Conservation (phyloP, 2,888 invertebrate genomes). For the Archips crataeganus region DNA sequence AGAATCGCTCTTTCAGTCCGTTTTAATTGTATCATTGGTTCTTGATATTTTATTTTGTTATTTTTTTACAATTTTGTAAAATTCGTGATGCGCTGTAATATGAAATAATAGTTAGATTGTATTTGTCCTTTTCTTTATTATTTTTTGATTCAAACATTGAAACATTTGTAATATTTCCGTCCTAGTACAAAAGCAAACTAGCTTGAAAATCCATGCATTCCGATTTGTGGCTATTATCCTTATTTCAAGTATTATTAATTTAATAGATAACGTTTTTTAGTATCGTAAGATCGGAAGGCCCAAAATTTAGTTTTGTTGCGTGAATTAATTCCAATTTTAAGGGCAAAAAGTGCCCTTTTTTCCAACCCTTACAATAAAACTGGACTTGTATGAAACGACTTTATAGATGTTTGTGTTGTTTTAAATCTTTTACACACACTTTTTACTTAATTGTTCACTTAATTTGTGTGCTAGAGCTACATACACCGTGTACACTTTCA, state of each 20-base stretch:
- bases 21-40: background rate
- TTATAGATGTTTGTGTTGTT: conserved; percentile 6
- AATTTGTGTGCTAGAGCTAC: background rate
- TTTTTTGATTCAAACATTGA: background rate
- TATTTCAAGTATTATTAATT: conserved; percentile 1
- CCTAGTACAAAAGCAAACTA: background rate
- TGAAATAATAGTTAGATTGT: background rate
- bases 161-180: background rate
- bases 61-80: conserved; percentile 1
- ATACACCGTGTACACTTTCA: background rate
- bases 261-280: background rate
- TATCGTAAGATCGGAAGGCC: background rate
- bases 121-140: no score
- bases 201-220: background rate
- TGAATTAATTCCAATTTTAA: no score
- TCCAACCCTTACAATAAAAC: background rate
- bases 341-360: no score
- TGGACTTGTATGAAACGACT: background rate
- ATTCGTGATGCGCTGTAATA: conserved; percentile 5
- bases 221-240: background rate
- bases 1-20: background rate
- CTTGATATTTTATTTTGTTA: conserved; percentile 12
- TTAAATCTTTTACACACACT: background rate
- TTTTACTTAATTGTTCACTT: background rate
- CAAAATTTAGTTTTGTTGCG: background rate